Base-by-base conservation (phyloP, 1,140 invertebrate genomes). In the Lepidostoma basale region DNA sequence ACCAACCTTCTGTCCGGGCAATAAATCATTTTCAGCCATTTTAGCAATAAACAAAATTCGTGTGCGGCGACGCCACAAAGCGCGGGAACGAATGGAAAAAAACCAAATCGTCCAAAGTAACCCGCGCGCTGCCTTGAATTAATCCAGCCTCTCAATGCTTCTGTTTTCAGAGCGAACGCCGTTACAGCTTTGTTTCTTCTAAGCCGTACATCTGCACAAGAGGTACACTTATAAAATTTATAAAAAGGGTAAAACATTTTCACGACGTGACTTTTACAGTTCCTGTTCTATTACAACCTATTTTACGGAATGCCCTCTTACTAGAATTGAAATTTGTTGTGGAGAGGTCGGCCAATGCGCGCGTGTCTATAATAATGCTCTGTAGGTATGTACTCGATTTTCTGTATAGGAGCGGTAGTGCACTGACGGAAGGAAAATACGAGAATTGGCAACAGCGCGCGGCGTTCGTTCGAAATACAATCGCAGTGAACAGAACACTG, bases 21-120 rank as follows among this genome's bases (percentile, higher is more conserved):
- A 69, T 69, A 69, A 69, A 69, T 69, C 67, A 69, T 69, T 28
- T 42, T 64, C 67, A 58, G 60, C 45, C 67, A 62, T 69, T 63
- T 69, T 69, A 62, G 59, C 47, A 44, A 56, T 25, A 33, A 49
- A 54, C 58, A 69, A 63, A 68, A 69, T 40, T 49, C 59, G 62
- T 22, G 40, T 33, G 60, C 60, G 5, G 18, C 18, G 12, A 47
- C 26, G 44, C 60, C 36, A 68, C 8, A 18, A 30, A 33, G 18
- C 20, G 49, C 36, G 52, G 23, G 23, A 33, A 4, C 30, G 2
- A 36, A 59, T 26, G 40, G 47, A 65, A 58, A 58, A 54, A 26
- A 66, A 58, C 23, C 23, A 22, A n/a, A 12, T 45, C 9, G 30
- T 45, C 25, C 22, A 39, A 60, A 33, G 33, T 49, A 49, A 59